A percentile compares a stretch with the other conserved stretches of the same genome.
These are phyloP conservation scores for Andrena flavipes DNA, from an alignment of 2,888 invertebrate species.

Conservation along the genomic window DNA sequence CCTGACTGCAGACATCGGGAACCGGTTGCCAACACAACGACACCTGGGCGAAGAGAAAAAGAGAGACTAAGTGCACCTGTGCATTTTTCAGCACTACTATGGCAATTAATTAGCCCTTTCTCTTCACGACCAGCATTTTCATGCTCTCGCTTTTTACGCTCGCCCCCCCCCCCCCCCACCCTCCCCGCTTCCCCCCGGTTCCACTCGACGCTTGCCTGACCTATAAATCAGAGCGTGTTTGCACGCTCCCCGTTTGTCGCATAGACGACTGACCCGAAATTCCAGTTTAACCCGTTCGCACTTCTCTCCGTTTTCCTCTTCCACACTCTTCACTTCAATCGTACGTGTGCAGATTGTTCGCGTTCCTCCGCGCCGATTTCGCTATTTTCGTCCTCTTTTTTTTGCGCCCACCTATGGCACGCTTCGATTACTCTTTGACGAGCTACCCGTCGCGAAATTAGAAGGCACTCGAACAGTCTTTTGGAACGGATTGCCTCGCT, in stretches of 20 bases:
- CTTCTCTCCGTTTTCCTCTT: slow-evolving; percentile 12
- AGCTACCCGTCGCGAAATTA: neutral
- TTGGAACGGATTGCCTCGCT: neutral
- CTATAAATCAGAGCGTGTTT: slow-evolving; percentile 76
- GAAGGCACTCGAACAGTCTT: slow-evolving; percentile 4
- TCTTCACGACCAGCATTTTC: slow-evolving; percentile 47
- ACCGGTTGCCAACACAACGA: slow-evolving; percentile 17
- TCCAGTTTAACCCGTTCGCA: slow-evolving; percentile 63
- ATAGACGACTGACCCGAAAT: slow-evolving; percentile 66
- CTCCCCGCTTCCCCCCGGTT: neutral
- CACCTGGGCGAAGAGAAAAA: slow-evolving; percentile 21
- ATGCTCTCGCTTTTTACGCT: slow-evolving; percentile 22
- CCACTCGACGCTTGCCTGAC: slow-evolving; percentile 64
- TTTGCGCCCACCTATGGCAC: neutral
- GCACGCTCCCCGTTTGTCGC: slow-evolving; percentile 68
- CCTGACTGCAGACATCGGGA: slow-evolving; percentile 28
- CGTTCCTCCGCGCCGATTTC: neutral
- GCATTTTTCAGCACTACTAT: slow-evolving; percentile 70
- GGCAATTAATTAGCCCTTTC: slow-evolving; percentile 73
- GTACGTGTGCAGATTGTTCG: slow-evolving; percentile 21
- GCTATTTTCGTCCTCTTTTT: neutral
- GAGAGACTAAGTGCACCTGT: slow-evolving; percentile 45
- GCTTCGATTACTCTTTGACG: slow-evolving; percentile 3
- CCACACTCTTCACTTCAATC: slow-evolving; percentile 25
- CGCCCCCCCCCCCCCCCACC: neutral